A percentile compares a stretch with the other conserved stretches of the same genome.
These are phyloP conservation scores for Luffia ferchaultella DNA, from an alignment of 2,888 invertebrate species.

Conservation along the genomic window DNA sequence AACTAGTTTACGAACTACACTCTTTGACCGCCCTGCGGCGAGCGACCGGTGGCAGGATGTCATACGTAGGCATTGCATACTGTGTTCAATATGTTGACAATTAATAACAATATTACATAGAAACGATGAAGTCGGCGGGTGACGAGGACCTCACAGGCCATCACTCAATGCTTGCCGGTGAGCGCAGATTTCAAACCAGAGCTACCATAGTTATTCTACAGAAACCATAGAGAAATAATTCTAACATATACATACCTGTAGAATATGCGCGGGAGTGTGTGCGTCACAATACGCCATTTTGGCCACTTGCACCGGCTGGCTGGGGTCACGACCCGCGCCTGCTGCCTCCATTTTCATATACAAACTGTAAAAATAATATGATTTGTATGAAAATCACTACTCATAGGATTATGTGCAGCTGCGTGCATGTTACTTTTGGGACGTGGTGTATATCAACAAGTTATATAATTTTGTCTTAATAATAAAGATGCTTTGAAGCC, in stretches of 20 bases:
- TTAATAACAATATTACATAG: background rate
- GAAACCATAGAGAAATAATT: slow-evolving; percentile 21
- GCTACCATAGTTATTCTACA: slow-evolving; percentile 34
- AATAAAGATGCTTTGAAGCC: too few species aligned
- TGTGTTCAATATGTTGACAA: background rate
- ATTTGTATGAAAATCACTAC: too few species aligned
- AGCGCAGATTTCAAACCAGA: slow-evolving; percentile 7
- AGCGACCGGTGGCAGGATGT: too few species aligned
- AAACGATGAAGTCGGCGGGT: background rate
- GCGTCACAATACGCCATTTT: slow-evolving; percentile 97
- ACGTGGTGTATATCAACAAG: too few species aligned
- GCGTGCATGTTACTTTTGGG: too few species aligned
- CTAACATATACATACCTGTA: slow-evolving; percentile 42
- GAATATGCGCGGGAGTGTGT: slow-evolving; percentile 82
- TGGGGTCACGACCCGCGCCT: slow-evolving; percentile 63
- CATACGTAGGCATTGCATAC: too few species aligned
- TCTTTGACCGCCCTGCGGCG: too few species aligned
- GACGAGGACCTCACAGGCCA: background rate
- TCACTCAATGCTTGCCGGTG: background rate
- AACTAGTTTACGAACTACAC: too few species aligned
- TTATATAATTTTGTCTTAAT: too few species aligned
- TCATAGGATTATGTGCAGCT: too few species aligned
- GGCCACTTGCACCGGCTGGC: slow-evolving; percentile 84
- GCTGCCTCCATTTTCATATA: slow-evolving; percentile 98
- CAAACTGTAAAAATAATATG: slow-evolving; percentile 62